Conservation (phyloP, 92 coral and sea anemone genomes). For the Plumapathes pennacea region DNA sequence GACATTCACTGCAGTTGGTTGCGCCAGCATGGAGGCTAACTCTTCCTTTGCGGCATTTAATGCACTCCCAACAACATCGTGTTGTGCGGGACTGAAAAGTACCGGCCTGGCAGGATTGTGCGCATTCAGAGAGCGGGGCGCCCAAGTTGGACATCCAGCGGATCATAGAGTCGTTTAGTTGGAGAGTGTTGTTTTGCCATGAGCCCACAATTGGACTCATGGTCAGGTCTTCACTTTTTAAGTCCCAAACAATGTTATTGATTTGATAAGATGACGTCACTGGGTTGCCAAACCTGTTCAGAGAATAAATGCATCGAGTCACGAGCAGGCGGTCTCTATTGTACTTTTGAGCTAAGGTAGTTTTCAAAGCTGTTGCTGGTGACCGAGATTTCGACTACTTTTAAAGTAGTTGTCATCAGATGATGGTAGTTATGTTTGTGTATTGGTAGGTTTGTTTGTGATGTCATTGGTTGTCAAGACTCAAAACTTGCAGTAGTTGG, state of each 20-base stretch:
- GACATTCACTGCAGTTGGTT: slow-evolving; percentile 58
- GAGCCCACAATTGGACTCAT: slow-evolving; percentile 65
- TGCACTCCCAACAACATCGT: slow-evolving; percentile 80
- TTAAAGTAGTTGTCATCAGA: too few species aligned
- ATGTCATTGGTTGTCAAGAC: too few species aligned
- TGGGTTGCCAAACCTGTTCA: slow-evolving; percentile 62
- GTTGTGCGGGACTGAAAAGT: slow-evolving; percentile 37
- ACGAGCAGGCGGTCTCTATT: too few species aligned
- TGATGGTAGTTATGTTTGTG: too few species aligned
- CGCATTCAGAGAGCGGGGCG: slow-evolving; percentile 62
- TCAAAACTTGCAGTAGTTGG: too few species aligned
- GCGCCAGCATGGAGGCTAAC: slow-evolving; percentile 44
- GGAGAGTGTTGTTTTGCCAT: slow-evolving; percentile 53
- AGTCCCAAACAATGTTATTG: background rate
- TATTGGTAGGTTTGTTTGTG: too few species aligned
- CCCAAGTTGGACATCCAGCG: slow-evolving; percentile 36
- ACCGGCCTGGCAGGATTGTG: slow-evolving; percentile 59
- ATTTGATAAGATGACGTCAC: too few species aligned
- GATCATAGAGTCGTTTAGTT: slow-evolving; percentile 26
- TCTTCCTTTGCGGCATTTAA: slow-evolving; percentile 39
- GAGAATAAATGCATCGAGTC: too few species aligned
- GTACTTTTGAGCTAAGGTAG: too few species aligned
- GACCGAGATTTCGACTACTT: too few species aligned
- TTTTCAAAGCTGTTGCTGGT: too few species aligned
- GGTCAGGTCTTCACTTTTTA: too few species aligned